Conservation (phyloP, 2,888 invertebrate genomes). For the Volucella inflata region DNA sequence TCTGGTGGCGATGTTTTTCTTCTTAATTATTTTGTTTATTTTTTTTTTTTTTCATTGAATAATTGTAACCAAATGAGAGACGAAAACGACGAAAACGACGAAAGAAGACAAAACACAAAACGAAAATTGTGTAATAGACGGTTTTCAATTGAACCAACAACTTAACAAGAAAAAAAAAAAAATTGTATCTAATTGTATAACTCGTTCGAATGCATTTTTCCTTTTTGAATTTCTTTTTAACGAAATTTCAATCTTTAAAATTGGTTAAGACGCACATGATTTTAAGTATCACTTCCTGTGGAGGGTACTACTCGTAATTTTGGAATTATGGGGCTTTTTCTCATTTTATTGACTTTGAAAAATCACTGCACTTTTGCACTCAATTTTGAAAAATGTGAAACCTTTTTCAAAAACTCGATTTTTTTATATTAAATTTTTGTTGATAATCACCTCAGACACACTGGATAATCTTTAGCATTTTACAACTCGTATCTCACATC, state of each 20-base stretch:
- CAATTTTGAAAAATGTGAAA: constrained; percentile 59
- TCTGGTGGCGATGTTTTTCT: constrained; percentile 5
- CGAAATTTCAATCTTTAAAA: constrained; percentile 14
- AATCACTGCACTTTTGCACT: constrained; percentile 46
- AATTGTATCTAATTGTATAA: constrained; percentile 62
- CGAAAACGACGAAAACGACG: constrained; percentile 26
- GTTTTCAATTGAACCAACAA: constrained; percentile 57
- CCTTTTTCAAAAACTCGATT: background rate
- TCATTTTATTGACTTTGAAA: constrained; percentile 38
- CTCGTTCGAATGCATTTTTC: constrained; percentile 41
- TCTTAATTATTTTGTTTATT: background rate
- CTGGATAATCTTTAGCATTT: constrained; percentile 61
- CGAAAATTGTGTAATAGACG: constrained; percentile 71
- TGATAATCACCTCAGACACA: constrained; percentile 57
- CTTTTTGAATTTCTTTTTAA: constrained; percentile 1
- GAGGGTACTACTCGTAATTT: constrained; percentile 11
- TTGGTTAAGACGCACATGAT: constrained; percentile 7
- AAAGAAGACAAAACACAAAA: constrained; percentile 58
- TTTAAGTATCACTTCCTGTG: background rate
- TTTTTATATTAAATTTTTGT: background rate
- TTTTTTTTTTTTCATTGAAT: constrained; percentile 64
- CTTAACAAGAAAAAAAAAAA: constrained; percentile 27
- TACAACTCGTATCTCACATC: constrained; percentile 32
- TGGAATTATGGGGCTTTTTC: constrained; percentile 5
- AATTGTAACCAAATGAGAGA: constrained; percentile 59